Evolutionary conservation across 2,888 invertebrate genomes (phyloP).

Genomic region (Drosophila neotestacea): DNA sequence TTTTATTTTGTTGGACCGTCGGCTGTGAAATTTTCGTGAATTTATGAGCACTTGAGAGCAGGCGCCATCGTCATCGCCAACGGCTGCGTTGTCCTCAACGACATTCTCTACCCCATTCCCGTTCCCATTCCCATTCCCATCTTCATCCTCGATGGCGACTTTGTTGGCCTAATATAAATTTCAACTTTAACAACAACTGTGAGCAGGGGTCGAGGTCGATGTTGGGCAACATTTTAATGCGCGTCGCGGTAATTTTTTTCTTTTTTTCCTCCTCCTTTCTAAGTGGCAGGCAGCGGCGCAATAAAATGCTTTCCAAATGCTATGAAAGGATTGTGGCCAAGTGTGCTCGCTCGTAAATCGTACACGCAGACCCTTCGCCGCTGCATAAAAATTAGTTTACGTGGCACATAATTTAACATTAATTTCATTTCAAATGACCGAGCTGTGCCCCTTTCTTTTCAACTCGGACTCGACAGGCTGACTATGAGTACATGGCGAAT

Average conservation of each 20-base stretch:
- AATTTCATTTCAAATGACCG: slow-evolving; percentile 64
- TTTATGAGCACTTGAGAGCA: slow-evolving; percentile 83
- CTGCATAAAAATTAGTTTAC: slow-evolving; percentile 74
- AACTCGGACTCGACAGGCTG: slow-evolving; percentile 6
- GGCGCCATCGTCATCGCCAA: slow-evolving; percentile 61
- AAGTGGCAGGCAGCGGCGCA: slow-evolving; percentile 71
- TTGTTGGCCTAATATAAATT: slow-evolving; percentile 81
- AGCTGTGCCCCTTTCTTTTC: not conserved
- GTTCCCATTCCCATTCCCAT: slow-evolving; percentile 13
- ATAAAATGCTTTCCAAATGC: slow-evolving; percentile 71
- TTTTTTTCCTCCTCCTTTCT: slow-evolving; percentile 24
- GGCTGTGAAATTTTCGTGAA: slow-evolving; percentile 81
- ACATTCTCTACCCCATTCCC: slow-evolving; percentile 14
- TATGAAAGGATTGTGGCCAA: slow-evolving; percentile 74
- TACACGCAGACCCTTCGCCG: slow-evolving; percentile 40
- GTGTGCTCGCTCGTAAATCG: slow-evolving; percentile 69
- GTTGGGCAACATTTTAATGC: slow-evolving; percentile 74
- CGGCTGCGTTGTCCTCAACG: slow-evolving; percentile 56
- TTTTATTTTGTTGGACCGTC: slow-evolving; percentile 70
- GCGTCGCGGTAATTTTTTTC: slow-evolving; percentile 50
- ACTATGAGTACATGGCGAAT: slow-evolving; percentile 3
- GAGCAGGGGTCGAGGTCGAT: slow-evolving; percentile 5
- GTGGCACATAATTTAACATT: slow-evolving; percentile 77
- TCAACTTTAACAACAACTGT: slow-evolving; percentile 63
- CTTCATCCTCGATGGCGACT: slow-evolving; percentile 47